Evolutionary conservation across 2,888 invertebrate species (phyloP).

Genomic region (Thera obeliscata): DNA sequence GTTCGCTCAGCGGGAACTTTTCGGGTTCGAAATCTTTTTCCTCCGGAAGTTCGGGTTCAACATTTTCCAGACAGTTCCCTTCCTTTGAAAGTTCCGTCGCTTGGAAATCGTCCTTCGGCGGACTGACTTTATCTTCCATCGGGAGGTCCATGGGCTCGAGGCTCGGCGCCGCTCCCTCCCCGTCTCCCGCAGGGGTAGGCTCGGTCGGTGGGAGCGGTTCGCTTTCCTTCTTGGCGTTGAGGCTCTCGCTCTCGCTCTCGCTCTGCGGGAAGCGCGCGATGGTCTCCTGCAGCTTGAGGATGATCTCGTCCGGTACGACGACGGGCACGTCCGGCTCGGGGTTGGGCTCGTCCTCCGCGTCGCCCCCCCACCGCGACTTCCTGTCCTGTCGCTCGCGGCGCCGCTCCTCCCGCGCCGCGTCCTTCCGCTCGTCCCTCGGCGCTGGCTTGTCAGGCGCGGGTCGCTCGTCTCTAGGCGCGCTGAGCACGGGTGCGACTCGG

Average conservation of each 20-base stretch:
- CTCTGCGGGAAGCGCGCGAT: constrained; percentile 22
- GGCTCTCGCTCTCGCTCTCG: constrained; percentile 16
- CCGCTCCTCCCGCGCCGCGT: constrained; percentile 20
- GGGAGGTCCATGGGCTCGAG: no score
- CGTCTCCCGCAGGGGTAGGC: no score
- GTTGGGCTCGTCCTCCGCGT: constrained; percentile 45
- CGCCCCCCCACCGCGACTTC: constrained; percentile 77
- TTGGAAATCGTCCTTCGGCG: not conserved
- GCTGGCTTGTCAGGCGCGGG: not conserved
- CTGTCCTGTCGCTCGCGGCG: constrained; percentile 56
- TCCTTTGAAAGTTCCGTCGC: not conserved
- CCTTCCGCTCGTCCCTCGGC: constrained; percentile 15
- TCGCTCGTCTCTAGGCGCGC: constrained; percentile 26
- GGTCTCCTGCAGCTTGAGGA: constrained; percentile 21
- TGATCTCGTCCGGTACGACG: constrained; percentile 24
- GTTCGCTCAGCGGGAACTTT: not conserved
- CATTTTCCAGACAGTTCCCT: not conserved
- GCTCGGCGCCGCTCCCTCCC: no score
- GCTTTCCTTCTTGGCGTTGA: not conserved
- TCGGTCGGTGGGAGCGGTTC: not conserved
- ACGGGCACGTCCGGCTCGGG: constrained; percentile 12
- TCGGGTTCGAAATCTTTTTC: constrained; percentile 4
- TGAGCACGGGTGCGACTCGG: constrained; percentile 8
- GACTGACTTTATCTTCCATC: not conserved
- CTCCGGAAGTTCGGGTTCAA: not conserved